Conservation (phyloP, 2,888 invertebrate genomes). For the Drosophila cognata region DNA sequence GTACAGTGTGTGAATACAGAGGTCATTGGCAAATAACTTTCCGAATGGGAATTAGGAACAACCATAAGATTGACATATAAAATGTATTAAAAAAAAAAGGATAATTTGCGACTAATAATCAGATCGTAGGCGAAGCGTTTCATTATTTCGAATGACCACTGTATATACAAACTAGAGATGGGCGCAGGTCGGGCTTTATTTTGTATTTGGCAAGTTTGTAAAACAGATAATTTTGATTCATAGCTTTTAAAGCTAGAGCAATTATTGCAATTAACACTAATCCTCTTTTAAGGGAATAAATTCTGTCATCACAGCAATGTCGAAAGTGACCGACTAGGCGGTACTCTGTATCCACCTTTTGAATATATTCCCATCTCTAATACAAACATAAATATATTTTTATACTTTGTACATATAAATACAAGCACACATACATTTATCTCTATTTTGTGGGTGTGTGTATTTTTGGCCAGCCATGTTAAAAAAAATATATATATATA, state of each 20-base stretch:
- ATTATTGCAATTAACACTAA: background rate
- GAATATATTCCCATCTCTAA: background rate
- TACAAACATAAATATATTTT: background rate
- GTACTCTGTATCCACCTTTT: background rate
- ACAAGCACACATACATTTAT: constrained; percentile 12
- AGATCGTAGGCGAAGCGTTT: background rate
- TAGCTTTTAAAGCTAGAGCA: background rate
- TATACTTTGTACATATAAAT: background rate
- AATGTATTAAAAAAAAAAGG: background rate
- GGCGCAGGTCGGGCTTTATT: background rate
- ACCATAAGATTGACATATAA: background rate
- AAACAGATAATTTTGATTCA: background rate
- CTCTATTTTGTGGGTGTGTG: constrained; percentile 21
- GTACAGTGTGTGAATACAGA: constrained; percentile 1
- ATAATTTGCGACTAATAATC: background rate
- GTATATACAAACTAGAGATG: background rate
- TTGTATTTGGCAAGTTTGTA: background rate
- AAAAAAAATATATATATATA: constrained; percentile 11
- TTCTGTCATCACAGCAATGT: background rate
- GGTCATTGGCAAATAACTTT: constrained; percentile 1
- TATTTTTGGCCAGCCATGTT: constrained; percentile 72
- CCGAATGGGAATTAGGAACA: background rate
- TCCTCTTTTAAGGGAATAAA: background rate
- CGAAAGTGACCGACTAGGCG: background rate
- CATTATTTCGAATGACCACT: background rate